Evolutionary conservation across 2,113 vertebrate species (phyloP), one percentile per base, ranked within the genome.

Genomic region (Cyanoramphus novaezelandiae): DNA sequence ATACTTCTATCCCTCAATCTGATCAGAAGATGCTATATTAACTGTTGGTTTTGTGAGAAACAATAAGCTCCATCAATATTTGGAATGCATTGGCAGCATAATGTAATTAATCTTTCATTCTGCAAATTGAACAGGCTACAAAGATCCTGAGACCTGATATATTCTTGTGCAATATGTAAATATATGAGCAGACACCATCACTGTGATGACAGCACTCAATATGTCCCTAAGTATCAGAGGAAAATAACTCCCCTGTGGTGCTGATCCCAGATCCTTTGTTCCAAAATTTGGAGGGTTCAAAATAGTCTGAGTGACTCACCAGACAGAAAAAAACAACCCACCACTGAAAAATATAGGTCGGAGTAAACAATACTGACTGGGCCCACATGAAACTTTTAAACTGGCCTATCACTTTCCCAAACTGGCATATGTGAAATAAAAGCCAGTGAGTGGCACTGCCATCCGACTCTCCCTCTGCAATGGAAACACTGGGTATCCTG

Each of bases 81-180:
- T 97, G 7, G 82, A 96, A 98, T 86, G 79, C 92, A 89, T 90
- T 88, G 82, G 93, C 88, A 90, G 88, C 87, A 95, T 95, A 97
- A 97, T 93, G 95, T 96, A 97, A 98, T 98, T 98, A 98, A 98
- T 98, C 95, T 98, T 98, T 92, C 96, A 97, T 98, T 96, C 96
- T 94, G 95, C 93, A 97, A 97, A 97, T 97, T 97, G 95, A 97
- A 91, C 95, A 92, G 96, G 90, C 95, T 79, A 35, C 88, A 97
- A 83, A 94, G 97, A 98, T 98, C 79, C 74, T 76, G 82, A 94
- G 97, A 98, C 97, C 97, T 5, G 74, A 62, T 63, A 94, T 94
- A 57, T 96, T 97, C 82, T 83, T 13, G 5, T 75, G 91, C 72
- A 97, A 71, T 88, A 92, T 10, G 29, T 88, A 97, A 97, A 97